phyloP scores from a whole-genome alignment of 2,888 invertebrate genomes.

The Acleris cristana region DNA sequence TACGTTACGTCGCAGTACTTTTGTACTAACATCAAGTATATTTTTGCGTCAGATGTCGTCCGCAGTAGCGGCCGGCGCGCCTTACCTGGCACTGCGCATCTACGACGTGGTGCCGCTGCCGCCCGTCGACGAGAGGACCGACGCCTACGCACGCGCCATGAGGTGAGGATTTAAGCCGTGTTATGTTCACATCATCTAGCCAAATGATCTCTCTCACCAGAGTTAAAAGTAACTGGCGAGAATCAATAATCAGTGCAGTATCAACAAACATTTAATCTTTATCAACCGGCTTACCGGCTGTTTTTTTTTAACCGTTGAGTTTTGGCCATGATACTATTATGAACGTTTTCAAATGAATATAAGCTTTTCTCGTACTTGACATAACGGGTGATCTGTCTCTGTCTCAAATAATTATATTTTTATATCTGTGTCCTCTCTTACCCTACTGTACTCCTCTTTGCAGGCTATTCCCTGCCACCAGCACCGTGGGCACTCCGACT shows the following conservation, averaged over 20 bases:
- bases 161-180: slow-evolving; percentile 47
- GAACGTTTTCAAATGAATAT: too few species aligned
- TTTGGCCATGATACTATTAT: too few species aligned
- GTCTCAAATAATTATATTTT: too few species aligned
- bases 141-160: slow-evolving; percentile 56
- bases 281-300: too few species aligned
- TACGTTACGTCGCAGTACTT: too few species aligned
- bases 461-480: slow-evolving; percentile 63
- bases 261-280: too few species aligned
- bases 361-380: too few species aligned
- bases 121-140: slow-evolving; percentile 64
- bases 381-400: too few species aligned
- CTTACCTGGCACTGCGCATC: slow-evolving; percentile 82
- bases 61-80: slow-evolving; percentile 82
- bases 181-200: not conserved
- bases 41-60: slow-evolving; percentile 69
- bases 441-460: slow-evolving; percentile 13
- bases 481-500: slow-evolving; percentile 55
- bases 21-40: too few species aligned
- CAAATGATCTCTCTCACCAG: not conserved
- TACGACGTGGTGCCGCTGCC: slow-evolving; percentile 64
- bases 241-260: too few species aligned
- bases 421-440: too few species aligned
- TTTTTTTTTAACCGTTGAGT: too few species aligned
- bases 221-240: not conserved